Base-by-base conservation (phyloP, 1,140 invertebrate species). In the Gryon sp. region DNA sequence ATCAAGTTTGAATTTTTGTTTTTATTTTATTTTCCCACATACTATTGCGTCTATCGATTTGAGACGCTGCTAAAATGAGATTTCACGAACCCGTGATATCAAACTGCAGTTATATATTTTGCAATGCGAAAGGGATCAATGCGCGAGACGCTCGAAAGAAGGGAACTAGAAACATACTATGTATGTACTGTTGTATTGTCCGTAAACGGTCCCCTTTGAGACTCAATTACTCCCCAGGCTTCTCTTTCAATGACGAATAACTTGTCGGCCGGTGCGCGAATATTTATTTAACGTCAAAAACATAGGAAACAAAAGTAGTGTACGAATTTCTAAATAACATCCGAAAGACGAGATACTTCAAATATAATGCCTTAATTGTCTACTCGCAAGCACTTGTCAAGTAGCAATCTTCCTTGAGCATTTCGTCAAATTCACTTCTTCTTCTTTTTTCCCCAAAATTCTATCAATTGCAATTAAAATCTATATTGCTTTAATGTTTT, bases 171-270 rank as follows among this genome's bases (percentile, higher is more conserved):
- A 60, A 74, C 38, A 66, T 32, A 60, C 60, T 57, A 63, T 34
- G 57, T n/a, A n/a, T 69, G 52, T 50, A 43, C 57, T 55, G 65
- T 65, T 41, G 73, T 40, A 69, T 76, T 76, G 73, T 76, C 59
- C 63, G 73, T 76, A 76, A 76, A 76, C 59, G 65, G 63, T 59
- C 57, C 73, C 63, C 59, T 76, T 69, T 76, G 63, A 76, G 73
- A 76, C 63, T 69, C 73, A 76, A 76, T 76, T 76, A 76, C 65
- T 69, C 63, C 57, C 63, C 73, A 41, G 57, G 73, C 63, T 76
- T 57, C 73, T 76, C 57, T 76, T 76, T 76, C 73, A 76, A 69
- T 76, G 65, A 76, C 63, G 73, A 76, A 66, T 63, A 63, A 76
- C 50, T 76, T 59, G 57, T 63, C 57, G 57, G 52, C 50, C 43